Percentiles rank a stretch among this genome's conserved stretches.
Evolutionary conservation across 2,888 invertebrate species (phyloP).

Genomic region (Oeneis ivallda): DNA sequence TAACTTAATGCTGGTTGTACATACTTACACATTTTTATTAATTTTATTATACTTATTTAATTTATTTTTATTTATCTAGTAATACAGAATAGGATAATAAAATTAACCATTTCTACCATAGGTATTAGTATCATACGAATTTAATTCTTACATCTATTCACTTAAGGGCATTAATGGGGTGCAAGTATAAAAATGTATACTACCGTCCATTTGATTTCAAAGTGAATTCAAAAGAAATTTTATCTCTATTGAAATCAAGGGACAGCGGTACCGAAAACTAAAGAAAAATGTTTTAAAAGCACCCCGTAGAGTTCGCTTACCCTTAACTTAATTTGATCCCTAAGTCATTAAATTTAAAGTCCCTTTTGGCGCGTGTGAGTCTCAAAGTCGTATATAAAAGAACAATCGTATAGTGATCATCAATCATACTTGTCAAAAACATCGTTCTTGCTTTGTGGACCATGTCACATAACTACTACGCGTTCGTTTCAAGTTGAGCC

Average conservation of each 20-base stretch:
- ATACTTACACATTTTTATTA: not conserved
- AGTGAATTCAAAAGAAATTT: conserved; percentile 35
- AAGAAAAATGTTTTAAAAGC: conserved; percentile 47
- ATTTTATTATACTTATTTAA: conserved; percentile 6
- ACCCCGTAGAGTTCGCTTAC: conserved; percentile 37
- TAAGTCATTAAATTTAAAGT: conserved; percentile 13
- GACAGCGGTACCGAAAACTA: conserved; percentile 48
- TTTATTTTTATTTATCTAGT: conserved; percentile 26
- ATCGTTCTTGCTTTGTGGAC: conserved; percentile 7
- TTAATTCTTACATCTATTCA: not conserved
- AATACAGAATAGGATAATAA: conserved; percentile 22
- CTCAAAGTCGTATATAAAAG: conserved; percentile 11
- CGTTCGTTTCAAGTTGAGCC: too few relatives aligned
- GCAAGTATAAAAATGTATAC: conserved; percentile 5
- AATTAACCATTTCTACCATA: not conserved
- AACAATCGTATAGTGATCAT: conserved; percentile 43
- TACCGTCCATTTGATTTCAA: conserved; percentile 27
- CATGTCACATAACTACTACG: conserved; percentile 23
- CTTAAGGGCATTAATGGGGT: not conserved
- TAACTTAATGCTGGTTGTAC: not conserved
- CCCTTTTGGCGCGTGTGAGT: conserved; percentile 2
- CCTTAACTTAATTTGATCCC: conserved; percentile 18
- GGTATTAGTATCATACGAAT: conserved; percentile 3
- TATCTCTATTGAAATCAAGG: conserved; percentile 52
- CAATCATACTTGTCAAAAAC: conserved; percentile 50